Base-by-base conservation (phyloP, 1,140 invertebrate species). In the Drosophila tani region DNA sequence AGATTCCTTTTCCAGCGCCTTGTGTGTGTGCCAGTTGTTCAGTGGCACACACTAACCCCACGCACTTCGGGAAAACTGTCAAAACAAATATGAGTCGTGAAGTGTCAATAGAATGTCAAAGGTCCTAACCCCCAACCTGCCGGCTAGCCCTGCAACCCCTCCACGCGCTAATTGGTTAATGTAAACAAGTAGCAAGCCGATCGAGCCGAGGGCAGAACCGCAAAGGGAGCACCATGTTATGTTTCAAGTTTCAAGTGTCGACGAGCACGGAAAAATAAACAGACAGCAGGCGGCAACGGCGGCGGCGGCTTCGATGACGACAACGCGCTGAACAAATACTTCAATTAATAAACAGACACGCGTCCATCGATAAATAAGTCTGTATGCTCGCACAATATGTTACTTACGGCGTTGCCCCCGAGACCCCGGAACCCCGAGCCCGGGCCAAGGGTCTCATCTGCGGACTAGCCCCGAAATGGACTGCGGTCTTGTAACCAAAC, bases 261-360 rank as follows among this genome's bases (percentile, higher is more conserved):
- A 81, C 77, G 85, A 79, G 84, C 78, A 81, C 66, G 62, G 56
- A 73, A 86, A 86, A 90, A 60, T 68, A 90, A 88, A 88, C 75
- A 88, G 70, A 84, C 74, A 75, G 75, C 77, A 78, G 79, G 53
- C 80, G 73, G 70, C 78, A 65, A 43, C 75, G 40, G 24, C 57
- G 67, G 62, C 78, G 68, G 43, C 69, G 40, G 21, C 63, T 55
- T 29, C 49, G 67, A 63, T 66, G 50, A 66, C 55, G 45, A 81
- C 66, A 70, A 77, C 62, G 63, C 62, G 50, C 67, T 65, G 81
- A 81, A 88, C 84, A 88, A 88, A 88, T 88, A 88, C 85, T 88
- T 88, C 85, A 88, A 88, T 88, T 88, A 88, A 88, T 88, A 88
- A 88, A 88, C 78, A 85, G 85, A 85, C 85, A 88, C 85, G 85